Base-by-base conservation (phyloP, 2,797 vertebrate species). In the Pipistrellus pipistrellus region DNA sequence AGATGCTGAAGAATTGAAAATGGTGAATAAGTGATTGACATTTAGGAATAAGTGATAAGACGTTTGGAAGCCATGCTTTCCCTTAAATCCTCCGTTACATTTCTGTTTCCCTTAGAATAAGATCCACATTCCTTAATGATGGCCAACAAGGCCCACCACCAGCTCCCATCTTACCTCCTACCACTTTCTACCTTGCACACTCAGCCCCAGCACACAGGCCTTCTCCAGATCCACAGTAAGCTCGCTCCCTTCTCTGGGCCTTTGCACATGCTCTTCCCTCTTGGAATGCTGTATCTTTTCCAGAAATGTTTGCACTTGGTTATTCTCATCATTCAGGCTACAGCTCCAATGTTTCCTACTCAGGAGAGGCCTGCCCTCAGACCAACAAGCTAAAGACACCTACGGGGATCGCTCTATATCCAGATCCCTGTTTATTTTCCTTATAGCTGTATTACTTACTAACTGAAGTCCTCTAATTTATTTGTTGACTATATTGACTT, bases 361-460 rank as follows among this genome's bases (percentile, higher is more conserved):
- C 3, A 20, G 48, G 71, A 15, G 51, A 57, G 46, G 46, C 27
- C 13, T 59, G 59, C 18, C 30, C 46, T 25, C 46, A 57, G 75
- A 44, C 44, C 17, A 20, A 32, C 15, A 3, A 15, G 55, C 71
- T 15, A 1, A 32, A 25, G 41, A 27, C n/a, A 3, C 30, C 14
- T 27, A 1, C 0, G 0, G 23, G 2, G 25, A 8, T 12, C 23
- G 0, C 2, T 14, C 30, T 30, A 2, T 12, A 0, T 35, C 12
- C 11, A 15, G 8, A 53, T 14, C 13, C 13, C 69, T 13, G 13
- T 30, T 59, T 55, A 17, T 76, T 53, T 48, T 32, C 69, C 5
- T 53, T 51, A 27, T 1, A 1, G 12, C n/a, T 68, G 46, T 41
- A 1, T 81, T 46, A 10, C 77, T 18, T 6, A 21, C 14, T 10